A percentile compares a stretch with the other conserved stretches of the same genome.
phyloP scores from a whole-genome alignment of 2,797 vertebrate genomes.

The Sebastes hopkinsi region DNA sequence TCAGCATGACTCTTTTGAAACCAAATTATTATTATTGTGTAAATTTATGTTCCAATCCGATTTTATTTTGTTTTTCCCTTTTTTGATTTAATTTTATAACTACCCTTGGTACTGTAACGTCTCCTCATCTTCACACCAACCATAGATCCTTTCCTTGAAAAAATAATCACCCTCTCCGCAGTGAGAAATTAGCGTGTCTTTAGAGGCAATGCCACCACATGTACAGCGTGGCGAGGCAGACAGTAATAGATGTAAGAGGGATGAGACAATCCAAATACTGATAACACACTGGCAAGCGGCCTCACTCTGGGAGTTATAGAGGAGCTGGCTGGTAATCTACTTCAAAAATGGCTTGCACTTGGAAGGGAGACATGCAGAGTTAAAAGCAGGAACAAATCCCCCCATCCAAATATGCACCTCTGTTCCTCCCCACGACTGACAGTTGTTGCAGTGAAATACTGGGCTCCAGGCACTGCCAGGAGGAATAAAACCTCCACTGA shows the following conservation, averaged over 20 bases:
- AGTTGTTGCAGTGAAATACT: slow-evolving; percentile 62
- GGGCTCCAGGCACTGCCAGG: slow-evolving; percentile 71
- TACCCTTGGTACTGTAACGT: not conserved
- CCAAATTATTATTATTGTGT: not conserved
- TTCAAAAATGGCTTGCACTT: slow-evolving; percentile 51
- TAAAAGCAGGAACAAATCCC: slow-evolving; percentile 65
- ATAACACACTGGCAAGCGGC: slow-evolving; percentile 32
- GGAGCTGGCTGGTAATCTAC: slow-evolving; percentile 53
- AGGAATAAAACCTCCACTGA: slow-evolving; percentile 75
- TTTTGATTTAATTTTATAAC: not conserved
- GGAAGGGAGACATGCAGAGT: slow-evolving; percentile 56
- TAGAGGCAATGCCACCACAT: not conserved
- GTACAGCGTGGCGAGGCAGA: not conserved
- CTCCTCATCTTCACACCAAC: slow-evolving; percentile 1
- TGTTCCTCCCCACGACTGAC: slow-evolving; percentile 64
- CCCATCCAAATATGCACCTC: slow-evolving; percentile 49
- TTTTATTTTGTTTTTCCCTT: not conserved
- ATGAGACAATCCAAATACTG: slow-evolving; percentile 37
- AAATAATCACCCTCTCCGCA: slow-evolving; percentile 6
- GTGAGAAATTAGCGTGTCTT: slow-evolving; percentile 24
- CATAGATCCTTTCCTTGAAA: not conserved
- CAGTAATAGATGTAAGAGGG: slow-evolving; percentile 40
- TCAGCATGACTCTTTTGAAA: not conserved
- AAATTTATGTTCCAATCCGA: not conserved
- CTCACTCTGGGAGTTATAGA: slow-evolving; percentile 38